A percentile compares a stretch with the other conserved stretches of the same genome.
Conservation (phyloP, 2,888 invertebrate species). For the Drosophila acutilabella region DNA sequence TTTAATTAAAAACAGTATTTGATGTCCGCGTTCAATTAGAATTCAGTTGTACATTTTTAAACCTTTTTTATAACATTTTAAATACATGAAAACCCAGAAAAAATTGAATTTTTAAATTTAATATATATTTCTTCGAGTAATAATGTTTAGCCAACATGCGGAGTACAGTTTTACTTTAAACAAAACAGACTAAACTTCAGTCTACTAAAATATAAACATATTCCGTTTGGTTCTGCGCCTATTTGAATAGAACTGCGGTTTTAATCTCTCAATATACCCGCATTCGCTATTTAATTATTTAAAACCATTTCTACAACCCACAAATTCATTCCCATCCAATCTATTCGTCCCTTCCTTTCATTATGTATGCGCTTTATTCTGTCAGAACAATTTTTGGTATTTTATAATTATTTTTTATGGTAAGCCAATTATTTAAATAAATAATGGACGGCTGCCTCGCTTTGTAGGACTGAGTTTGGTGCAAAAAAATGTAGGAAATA, state of each 20-base stretch:
- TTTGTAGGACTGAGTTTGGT: constrained; percentile 25
- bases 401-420: constrained; percentile 69
- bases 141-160: too few relatives aligned
- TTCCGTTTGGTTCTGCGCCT: constrained; percentile 6
- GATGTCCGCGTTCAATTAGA: too few relatives aligned
- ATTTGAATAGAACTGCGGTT: constrained; percentile 38
- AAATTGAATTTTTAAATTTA: too few relatives aligned
- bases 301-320: constrained; percentile 22
- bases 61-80: too few relatives aligned
- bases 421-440: constrained; percentile 78
- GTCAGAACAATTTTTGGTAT: constrained; percentile 47
- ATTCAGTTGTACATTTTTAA: too few relatives aligned
- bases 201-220: not conserved
- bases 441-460: constrained; percentile 55
- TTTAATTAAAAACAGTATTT: not conserved
- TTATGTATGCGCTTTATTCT: constrained; percentile 32
- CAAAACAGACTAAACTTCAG: not conserved
- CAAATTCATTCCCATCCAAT: not conserved
- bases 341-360: not conserved
- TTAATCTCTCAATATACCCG: constrained; percentile 40
- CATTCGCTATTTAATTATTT: constrained; percentile 58
- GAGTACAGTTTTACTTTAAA: too few relatives aligned
- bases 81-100: too few relatives aligned
- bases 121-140: too few relatives aligned
- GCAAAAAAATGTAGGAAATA: constrained; percentile 7